phyloP scores from a whole-genome alignment of 2,797 vertebrate species.

The Aphelocoma californica region DNA sequence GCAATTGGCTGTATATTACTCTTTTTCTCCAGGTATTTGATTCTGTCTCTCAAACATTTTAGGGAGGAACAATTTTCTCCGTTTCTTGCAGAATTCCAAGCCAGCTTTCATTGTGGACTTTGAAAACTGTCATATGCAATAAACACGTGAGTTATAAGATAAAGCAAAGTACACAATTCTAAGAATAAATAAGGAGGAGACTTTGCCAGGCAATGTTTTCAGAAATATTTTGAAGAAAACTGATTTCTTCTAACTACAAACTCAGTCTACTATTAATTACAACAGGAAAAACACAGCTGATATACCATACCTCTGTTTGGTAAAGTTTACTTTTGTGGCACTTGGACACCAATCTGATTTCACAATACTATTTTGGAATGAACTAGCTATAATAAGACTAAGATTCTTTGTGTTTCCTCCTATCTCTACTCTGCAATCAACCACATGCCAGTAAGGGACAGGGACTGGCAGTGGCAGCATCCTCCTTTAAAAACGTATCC shows the following conservation, averaged over 20 bases:
- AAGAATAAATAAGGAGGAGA: background rate
- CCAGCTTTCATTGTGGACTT: background rate
- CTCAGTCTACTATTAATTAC: background rate
- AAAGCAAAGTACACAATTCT: background rate
- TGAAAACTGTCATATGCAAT: background rate
- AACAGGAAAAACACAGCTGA: background rate
- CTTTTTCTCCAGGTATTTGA: background rate
- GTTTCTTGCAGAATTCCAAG: background rate
- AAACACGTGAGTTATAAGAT: background rate
- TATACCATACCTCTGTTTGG: background rate
- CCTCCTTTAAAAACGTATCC: background rate
- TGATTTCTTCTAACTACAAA: background rate
- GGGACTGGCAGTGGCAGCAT: background rate
- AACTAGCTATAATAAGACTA: background rate
- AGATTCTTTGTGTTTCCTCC: background rate
- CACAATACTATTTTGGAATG: background rate
- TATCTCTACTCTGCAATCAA: background rate
- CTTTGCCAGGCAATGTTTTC: background rate
- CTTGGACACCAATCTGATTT: background rate
- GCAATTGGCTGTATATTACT: background rate
- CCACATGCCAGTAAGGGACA: background rate
- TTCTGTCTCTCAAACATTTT: background rate
- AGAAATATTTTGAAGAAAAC: background rate
- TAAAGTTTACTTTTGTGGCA: background rate
- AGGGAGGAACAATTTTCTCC: background rate